These are phyloP conservation scores for Pogonophryne albipinna DNA, from an alignment of 2,797 vertebrate species.

Conservation along the genomic window DNA sequence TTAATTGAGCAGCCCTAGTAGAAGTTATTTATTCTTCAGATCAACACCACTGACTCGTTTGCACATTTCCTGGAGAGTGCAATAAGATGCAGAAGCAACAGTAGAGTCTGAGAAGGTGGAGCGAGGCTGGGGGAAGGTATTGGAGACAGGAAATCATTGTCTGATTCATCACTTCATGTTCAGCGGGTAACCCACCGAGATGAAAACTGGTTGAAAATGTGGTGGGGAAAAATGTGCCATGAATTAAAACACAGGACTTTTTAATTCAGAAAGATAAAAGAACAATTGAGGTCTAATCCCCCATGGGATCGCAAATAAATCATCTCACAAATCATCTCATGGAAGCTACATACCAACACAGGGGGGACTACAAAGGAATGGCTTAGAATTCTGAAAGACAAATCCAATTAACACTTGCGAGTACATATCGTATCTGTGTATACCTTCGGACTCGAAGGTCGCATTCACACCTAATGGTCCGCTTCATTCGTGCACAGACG, in stretches of 20 bases:
- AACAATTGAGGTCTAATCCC: conserved; percentile 13
- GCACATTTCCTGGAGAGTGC: conserved; percentile 29
- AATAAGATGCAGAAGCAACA: conserved; percentile 68
- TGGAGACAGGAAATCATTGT: conserved; percentile 71
- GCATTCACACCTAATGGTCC: too few species aligned
- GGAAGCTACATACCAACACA: conserved; percentile 5
- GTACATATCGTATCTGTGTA: background rate
- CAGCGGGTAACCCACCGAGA: conserved; percentile 52
- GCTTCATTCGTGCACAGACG: too few species aligned
- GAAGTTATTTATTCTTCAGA: conserved; percentile 30
- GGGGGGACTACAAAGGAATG: background rate
- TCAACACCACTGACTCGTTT: conserved; percentile 7
- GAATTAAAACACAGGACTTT: conserved; percentile 49
- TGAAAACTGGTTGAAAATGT: conserved; percentile 47
- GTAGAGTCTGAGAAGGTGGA: conserved; percentile 23
- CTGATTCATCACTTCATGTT: conserved; percentile 71
- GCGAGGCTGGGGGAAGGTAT: conserved; percentile 42
- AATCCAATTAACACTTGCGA: conserved; percentile 1
- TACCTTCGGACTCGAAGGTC: background rate
- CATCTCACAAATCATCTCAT: conserved; percentile 27
- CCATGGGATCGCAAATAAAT: conserved; percentile 14
- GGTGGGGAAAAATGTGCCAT: background rate
- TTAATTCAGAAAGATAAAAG: conserved; percentile 47
- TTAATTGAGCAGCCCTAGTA: too few species aligned
- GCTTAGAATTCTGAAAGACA: conserved; percentile 4